Evolutionary conservation across 2,888 invertebrate genomes (phyloP).

Genomic region (Autographa gamma): DNA sequence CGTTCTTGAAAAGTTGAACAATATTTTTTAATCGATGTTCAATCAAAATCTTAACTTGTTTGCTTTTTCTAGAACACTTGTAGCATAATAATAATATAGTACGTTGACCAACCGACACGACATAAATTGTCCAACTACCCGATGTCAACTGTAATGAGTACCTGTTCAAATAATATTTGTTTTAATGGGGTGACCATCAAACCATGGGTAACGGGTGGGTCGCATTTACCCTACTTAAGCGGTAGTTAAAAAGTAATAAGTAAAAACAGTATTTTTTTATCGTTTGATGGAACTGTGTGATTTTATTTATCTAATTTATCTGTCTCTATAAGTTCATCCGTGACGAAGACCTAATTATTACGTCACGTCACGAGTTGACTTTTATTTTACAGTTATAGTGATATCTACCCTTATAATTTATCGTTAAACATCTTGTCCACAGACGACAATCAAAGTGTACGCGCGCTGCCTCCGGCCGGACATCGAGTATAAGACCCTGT

Average conservation of each 20-base stretch:
- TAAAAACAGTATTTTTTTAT: background rate
- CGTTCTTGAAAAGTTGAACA: background rate
- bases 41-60: background rate
- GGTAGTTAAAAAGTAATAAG: background rate
- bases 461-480: constrained; percentile 96
- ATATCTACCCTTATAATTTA: background rate
- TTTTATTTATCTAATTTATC: too few species aligned
- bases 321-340: background rate
- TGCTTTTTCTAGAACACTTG: background rate
- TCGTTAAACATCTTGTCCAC: constrained; percentile 63
- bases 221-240: background rate
- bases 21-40: too few species aligned
- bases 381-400: background rate
- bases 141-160: background rate
- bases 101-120: background rate
- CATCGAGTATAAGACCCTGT: constrained; percentile 98
- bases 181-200: background rate
- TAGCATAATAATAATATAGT: background rate
- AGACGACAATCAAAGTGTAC: constrained; percentile 97
- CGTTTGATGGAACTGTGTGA: background rate
- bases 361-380: background rate
- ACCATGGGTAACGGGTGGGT: background rate
- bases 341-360: background rate
- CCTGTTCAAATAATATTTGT: background rate
- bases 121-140: background rate